phyloP scores from a whole-genome alignment of 2,113 vertebrate genomes.

The Recurvirostra avosetta region DNA sequence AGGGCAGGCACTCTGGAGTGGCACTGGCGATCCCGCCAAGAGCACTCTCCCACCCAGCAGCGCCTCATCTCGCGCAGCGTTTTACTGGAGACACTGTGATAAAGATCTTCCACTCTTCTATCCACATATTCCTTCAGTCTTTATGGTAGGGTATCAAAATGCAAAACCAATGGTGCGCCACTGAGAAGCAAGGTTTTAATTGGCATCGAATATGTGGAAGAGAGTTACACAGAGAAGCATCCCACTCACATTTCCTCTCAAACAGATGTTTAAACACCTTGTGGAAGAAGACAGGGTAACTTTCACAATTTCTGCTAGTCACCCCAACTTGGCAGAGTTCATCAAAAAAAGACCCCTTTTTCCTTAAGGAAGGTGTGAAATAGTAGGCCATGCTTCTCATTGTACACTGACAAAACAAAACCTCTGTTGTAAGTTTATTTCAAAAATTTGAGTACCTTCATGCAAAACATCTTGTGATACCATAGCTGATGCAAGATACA shows the following conservation, averaged over 20 bases:
- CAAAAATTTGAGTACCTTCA: neutral
- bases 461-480: neutral
- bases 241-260: neutral
- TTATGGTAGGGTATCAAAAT: neutral
- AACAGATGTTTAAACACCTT: neutral
- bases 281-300: neutral
- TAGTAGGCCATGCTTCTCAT: neutral
- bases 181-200: neutral
- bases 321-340: neutral
- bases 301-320: neutral
- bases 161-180: neutral
- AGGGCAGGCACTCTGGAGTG: neutral
- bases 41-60: neutral
- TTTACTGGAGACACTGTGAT: neutral
- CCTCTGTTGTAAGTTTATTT: neutral
- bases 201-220: neutral
- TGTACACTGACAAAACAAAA: neutral
- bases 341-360: neutral
- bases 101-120: neutral
- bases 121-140: neutral
- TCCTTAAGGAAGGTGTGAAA: neutral
- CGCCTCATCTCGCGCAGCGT: accelerated
- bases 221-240: neutral
- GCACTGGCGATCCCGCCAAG: neutral
- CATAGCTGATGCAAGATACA: neutral